A percentile compares a stretch with the other conserved stretches of the same genome.
These are phyloP conservation scores for Scaptomyza graminum DNA, from an alignment of 1,140 invertebrate genomes.

Conservation along the genomic window DNA sequence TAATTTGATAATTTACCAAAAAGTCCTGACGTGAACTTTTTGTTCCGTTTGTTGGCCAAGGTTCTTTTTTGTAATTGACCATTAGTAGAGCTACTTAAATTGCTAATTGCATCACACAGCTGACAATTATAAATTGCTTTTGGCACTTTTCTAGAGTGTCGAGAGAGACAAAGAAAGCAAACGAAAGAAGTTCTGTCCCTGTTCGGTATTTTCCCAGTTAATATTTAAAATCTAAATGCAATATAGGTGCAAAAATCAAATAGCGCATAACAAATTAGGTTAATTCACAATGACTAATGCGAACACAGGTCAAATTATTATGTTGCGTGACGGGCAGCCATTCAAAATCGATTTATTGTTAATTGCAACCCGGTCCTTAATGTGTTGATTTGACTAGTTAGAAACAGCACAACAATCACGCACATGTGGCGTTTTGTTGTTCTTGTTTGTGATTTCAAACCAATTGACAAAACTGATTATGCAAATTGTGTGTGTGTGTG, in stretches of 20 bases:
- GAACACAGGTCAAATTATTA: conserved; percentile 10
- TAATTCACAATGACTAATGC: conserved; percentile 6
- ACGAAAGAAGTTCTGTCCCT: not conserved
- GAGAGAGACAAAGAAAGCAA: not conserved
- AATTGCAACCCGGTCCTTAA: conserved; percentile 59
- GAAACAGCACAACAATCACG: conserved; percentile 4
- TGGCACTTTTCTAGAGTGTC: conserved; percentile 21
- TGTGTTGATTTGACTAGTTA: conserved; percentile 52
- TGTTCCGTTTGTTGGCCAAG: conserved; percentile 16
- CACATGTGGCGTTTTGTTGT: conserved; percentile 4
- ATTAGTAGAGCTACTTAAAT: conserved; percentile 59
- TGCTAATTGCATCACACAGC: conserved; percentile 73
- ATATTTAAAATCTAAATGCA: too few species aligned
- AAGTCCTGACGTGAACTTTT: conserved; percentile 44
- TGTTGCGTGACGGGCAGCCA: conserved; percentile 27
- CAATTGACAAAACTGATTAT: conserved; percentile 40
- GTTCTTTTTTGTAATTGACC: conserved; percentile 56
- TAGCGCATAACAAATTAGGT: conserved; percentile 41
- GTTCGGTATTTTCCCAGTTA: too few species aligned
- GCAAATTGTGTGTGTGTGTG: conserved; percentile 15
- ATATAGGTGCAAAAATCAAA: not conserved
- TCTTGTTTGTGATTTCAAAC: conserved; percentile 11
- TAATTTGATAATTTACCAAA: conserved; percentile 45
- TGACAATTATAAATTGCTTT: conserved; percentile 80
- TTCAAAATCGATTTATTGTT: conserved; percentile 61